These are phyloP conservation scores for Tricholaema leucomelas DNA, from an alignment of 2,113 vertebrate genomes.

Conservation along the genomic window DNA sequence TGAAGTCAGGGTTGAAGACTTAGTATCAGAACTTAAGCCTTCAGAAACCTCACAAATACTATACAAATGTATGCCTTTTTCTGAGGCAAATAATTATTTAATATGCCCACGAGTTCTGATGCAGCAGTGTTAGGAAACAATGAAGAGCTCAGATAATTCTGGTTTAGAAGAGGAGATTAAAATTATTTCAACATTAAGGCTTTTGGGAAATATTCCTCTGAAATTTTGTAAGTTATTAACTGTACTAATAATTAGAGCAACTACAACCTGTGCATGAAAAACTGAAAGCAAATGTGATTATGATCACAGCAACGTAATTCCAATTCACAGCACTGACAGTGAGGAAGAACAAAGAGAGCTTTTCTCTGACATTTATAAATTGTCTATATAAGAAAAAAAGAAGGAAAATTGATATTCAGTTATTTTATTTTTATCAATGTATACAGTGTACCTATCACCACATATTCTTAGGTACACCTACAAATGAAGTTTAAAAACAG, in stretches of 20 bases:
- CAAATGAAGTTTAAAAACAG: conserved; percentile 31
- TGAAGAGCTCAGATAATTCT: neutral
- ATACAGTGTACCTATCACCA: neutral
- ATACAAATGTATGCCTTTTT: neutral
- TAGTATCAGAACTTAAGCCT: fast-evolving
- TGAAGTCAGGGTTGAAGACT: neutral
- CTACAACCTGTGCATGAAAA: neutral
- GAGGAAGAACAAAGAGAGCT: neutral
- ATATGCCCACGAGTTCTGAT: neutral
- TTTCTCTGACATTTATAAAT: neutral
- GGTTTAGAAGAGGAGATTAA: neutral
- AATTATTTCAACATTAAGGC: neutral
- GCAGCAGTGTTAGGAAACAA: neutral
- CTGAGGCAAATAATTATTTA: neutral
- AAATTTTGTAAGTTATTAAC: neutral
- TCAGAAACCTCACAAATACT: neutral
- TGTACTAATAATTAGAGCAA: neutral
- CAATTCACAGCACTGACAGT: neutral
- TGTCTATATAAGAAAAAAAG: neutral
- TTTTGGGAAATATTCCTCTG: neutral
- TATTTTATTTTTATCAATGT: conserved; percentile 15
- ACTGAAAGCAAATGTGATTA: neutral
- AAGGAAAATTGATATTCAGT: neutral
- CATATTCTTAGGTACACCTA: neutral
- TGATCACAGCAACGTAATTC: neutral